Base-by-base conservation (phyloP, 1,140 invertebrate species). In the Bacillus rossius region DNA sequence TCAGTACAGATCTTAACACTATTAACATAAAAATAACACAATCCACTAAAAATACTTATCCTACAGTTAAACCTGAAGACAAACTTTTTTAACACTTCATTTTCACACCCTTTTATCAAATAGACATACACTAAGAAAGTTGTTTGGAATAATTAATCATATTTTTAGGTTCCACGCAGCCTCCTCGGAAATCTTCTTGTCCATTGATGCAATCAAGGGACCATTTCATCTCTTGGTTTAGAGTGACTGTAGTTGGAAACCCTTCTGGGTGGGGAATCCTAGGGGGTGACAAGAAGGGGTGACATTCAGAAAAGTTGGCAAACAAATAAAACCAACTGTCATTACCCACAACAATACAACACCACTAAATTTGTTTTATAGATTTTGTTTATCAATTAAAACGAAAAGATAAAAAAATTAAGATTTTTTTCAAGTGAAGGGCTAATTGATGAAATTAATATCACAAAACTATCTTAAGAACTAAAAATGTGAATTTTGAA, bases 241-340 rank as follows among this genome's bases (percentile, higher is more conserved):
- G 57, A 59, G 29, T 57, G 59, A 54, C 48, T 59, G 60, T 45
- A 41, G 49, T 61, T 61, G 60, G 56, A 59, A 61, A 61, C 57
- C 60, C 60, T 49, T 59, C 57, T 55, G 48, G 57, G 57, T 45
- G 57, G 55, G 61, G 29, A 34, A 60, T 53, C 61, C 61, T 62
- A 34, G 29, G 61, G 59, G 61, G 59, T 54, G 59, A 62, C 59
- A 62, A 34, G 61, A 62, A 62, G 61, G 61, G 61, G 57, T 60
- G 37, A 62, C 38, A 61, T 62, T 62, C 61, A 62, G 61, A 59
- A 62, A 53, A 49, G 29, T 45, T 60, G 26, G 53, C 45, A 55
- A 25, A 47, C 29, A 38, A 55, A 60, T 38, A 16, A 56, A 55
- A 55, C 37, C 19, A 43, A 48, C 26, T 50, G 37, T 16, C 37